phyloP scores from a whole-genome alignment of 1,140 invertebrate genomes.

The Macrostomum lignano region DNA sequence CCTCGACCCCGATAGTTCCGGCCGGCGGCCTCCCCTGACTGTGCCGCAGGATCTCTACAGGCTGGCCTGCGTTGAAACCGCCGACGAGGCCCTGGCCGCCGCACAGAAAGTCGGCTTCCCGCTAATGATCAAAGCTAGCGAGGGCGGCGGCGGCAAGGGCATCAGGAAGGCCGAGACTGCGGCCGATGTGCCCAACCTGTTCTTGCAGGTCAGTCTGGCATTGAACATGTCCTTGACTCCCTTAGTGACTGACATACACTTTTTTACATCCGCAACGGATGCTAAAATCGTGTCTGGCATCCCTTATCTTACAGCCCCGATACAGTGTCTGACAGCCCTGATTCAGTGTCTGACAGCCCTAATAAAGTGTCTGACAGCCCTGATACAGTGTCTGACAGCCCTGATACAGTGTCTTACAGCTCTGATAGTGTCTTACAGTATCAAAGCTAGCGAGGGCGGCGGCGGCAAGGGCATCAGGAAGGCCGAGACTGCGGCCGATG shows the following conservation, averaged over 20 bases:
- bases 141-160: slow-evolving; percentile 94
- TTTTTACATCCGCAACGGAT: no score
- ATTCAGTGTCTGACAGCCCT: no score
- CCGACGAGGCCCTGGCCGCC: slow-evolving; percentile 50
- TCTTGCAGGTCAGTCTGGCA: no score
- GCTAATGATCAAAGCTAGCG: slow-evolving; percentile 96
- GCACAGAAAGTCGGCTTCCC: slow-evolving; percentile 77
- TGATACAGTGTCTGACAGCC: no score
- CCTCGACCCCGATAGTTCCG: neutral
- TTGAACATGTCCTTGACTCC: no score
- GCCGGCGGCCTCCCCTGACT: neutral
- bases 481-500: slow-evolving; percentile 62
- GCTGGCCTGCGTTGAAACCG: slow-evolving; percentile 55
- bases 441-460: slow-evolving; percentile 94
- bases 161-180: slow-evolving; percentile 63
- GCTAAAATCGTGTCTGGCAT: no score
- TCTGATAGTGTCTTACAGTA: no score
- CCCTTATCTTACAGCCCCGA: no score
- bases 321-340: no score
- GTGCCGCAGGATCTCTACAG: slow-evolving; percentile 61
- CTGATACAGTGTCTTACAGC: no score
- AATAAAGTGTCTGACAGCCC: no score
- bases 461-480: slow-evolving; percentile 91
- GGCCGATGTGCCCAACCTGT: slow-evolving; percentile 65
- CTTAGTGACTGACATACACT: no score